Percentiles rank a stretch among this genome's conserved stretches.
phyloP scores from a whole-genome alignment of 2,888 invertebrate species.

The Phania funesta region DNA sequence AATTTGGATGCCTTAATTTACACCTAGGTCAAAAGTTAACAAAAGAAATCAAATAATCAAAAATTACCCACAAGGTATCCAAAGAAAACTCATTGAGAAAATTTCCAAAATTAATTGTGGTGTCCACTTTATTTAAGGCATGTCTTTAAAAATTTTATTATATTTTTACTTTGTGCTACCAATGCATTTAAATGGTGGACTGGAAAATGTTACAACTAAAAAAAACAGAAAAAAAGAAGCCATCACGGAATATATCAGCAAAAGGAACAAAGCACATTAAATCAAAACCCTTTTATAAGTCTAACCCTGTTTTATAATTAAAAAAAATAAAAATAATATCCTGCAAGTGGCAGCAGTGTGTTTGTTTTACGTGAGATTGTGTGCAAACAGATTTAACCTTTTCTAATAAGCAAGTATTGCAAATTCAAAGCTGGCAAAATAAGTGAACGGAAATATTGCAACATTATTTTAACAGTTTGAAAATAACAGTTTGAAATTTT shows the following conservation, averaged over 20 bases:
- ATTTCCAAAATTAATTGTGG: too few relatives aligned
- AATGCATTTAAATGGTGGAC: constrained; percentile 43
- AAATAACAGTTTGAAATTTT: neutral
- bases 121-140: too few relatives aligned
- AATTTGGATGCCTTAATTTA: too few relatives aligned
- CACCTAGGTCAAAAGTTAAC: too few relatives aligned
- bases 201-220: neutral
- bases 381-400: constrained; percentile 17
- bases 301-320: constrained; percentile 48
- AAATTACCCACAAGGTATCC: too few relatives aligned
- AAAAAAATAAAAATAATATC: constrained; percentile 64
- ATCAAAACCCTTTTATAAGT: constrained; percentile 52
- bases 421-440: constrained; percentile 5
- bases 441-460: constrained; percentile 2
- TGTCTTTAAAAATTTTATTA: neutral
- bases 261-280: constrained; percentile 61
- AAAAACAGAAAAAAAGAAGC: constrained; percentile 24
- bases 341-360: constrained; percentile 25
- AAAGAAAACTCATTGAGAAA: too few relatives aligned
- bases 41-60: too few relatives aligned
- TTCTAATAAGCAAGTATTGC: constrained; percentile 27
- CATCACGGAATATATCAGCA: constrained; percentile 25
- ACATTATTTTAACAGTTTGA: neutral
- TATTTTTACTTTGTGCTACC: neutral
- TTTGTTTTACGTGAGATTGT: neutral